These are phyloP conservation scores for Rattus rattus DNA, from an alignment of 2,113 vertebrate species.

Conservation along the genomic window DNA sequence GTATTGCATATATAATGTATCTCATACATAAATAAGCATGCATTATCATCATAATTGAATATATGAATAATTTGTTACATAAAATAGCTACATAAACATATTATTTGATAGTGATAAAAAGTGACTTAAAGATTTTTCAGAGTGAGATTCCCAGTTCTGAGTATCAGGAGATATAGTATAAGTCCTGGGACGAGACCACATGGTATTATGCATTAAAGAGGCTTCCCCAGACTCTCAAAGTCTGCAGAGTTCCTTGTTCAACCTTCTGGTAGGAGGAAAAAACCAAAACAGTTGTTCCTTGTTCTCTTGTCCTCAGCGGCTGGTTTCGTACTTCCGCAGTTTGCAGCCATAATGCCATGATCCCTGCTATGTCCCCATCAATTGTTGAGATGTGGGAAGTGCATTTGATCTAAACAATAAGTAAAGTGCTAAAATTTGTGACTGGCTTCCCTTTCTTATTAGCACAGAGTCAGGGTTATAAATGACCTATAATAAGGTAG, in stretches of 20 bases:
- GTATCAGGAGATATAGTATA: not conserved
- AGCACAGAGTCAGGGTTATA: not conserved
- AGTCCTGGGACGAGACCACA: not conserved
- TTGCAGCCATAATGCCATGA: not conserved
- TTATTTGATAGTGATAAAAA: not conserved
- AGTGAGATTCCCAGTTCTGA: not conserved
- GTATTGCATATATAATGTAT: not conserved
- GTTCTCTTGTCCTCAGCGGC: not conserved
- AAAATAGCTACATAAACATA: not conserved
- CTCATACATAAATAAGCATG: not conserved
- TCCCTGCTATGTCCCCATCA: not conserved
- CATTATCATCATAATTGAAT: not conserved
- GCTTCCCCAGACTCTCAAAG: not conserved
- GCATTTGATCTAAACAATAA: not conserved
- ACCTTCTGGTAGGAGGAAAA: not conserved
- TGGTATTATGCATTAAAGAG: not conserved
- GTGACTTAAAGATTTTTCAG: not conserved
- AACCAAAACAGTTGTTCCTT: not conserved
- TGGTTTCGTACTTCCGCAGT: not conserved
- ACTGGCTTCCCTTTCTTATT: not conserved
- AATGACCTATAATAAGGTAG: conserved; percentile 30
- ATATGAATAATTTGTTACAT: not conserved
- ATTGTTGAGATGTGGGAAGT: conserved; percentile 15
- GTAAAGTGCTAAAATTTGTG: conserved; percentile 7
- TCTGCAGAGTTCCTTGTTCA: not conserved